These are phyloP conservation scores for Nyctalus aviator DNA, from an alignment of 2,797 vertebrate genomes.

Conservation along the genomic window DNA sequence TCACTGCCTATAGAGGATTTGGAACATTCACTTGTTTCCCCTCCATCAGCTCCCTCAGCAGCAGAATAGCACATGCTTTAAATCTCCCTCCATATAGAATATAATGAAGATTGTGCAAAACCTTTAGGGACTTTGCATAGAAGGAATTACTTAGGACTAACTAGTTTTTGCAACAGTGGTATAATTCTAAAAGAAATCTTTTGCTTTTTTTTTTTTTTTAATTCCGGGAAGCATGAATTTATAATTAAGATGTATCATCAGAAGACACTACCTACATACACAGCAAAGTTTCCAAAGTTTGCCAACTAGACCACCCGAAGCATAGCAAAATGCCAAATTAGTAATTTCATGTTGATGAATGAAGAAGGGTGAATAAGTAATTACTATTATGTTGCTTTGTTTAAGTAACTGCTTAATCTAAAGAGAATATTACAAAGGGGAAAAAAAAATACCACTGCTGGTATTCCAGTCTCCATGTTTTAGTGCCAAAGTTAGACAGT, in stretches of 20 bases:
- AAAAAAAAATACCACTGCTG: neutral
- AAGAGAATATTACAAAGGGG: slow-evolving; percentile 12
- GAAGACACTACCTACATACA: neutral
- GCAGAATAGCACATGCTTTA: neutral
- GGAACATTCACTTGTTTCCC: neutral
- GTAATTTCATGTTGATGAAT: neutral
- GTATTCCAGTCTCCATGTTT: slow-evolving; percentile 12
- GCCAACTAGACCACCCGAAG: neutral
- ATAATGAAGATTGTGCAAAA: neutral
- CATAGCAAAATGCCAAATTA: neutral
- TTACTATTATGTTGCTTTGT: slow-evolving; percentile 37
- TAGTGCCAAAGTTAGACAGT: slow-evolving; percentile 46
- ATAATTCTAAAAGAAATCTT: neutral
- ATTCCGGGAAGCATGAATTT: neutral
- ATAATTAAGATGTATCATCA: neutral
- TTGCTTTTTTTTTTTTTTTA: slow-evolving; percentile 19
- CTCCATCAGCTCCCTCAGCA: neutral
- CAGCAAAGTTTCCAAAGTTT: neutral
- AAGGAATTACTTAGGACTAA: slow-evolving; percentile 10
- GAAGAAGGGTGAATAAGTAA: neutral
- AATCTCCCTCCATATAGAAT: neutral
- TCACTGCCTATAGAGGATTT: neutral
- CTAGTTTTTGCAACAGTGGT: neutral
- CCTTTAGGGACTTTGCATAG: neutral
- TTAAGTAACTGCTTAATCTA: slow-evolving; percentile 10